These are phyloP conservation scores for Phrynocephalus versicolor DNA, from an alignment of 2,113 vertebrate species.

Conservation along the genomic window DNA sequence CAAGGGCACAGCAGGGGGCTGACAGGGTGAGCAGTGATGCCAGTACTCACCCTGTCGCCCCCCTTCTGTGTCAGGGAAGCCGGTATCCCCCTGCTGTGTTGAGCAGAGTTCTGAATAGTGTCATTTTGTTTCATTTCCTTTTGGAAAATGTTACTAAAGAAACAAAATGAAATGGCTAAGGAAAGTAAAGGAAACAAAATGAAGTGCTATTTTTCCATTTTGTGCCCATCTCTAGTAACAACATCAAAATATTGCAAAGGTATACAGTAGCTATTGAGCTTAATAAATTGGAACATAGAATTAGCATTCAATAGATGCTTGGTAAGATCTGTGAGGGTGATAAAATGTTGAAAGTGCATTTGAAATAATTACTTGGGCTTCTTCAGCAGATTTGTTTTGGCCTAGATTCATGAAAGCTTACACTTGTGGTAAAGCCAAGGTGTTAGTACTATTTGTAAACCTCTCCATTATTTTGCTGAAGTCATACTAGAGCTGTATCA, in stretches of 20 bases:
- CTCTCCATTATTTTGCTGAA: slow-evolving; percentile 26
- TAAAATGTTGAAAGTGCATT: not conserved
- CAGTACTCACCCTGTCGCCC: too few relatives aligned
- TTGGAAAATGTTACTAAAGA: too few relatives aligned
- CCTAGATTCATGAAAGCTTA: slow-evolving; percentile 22
- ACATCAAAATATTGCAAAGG: not conserved
- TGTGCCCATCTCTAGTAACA: not conserved
- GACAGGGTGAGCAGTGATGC: too few relatives aligned
- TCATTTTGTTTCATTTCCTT: too few relatives aligned
- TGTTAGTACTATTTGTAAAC: slow-evolving; percentile 39
- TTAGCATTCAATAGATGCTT: not conserved
- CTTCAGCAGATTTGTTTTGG: not conserved
- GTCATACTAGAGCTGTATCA: slow-evolving; percentile 36
- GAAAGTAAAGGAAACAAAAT: too few relatives aligned
- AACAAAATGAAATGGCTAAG: too few relatives aligned
- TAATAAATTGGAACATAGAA: not conserved
- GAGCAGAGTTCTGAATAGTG: too few relatives aligned
- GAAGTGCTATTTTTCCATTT: too few relatives aligned
- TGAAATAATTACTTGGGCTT: slow-evolving; percentile 11
- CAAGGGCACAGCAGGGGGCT: too few relatives aligned
- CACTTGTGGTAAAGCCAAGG: not conserved
- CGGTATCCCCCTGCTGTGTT: too few relatives aligned
- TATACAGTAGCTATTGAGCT: not conserved
- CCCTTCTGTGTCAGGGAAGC: too few relatives aligned
- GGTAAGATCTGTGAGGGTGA: not conserved